Evolutionary conservation across 2,888 invertebrate species (phyloP).

Genomic region (Saturnia pavonia): DNA sequence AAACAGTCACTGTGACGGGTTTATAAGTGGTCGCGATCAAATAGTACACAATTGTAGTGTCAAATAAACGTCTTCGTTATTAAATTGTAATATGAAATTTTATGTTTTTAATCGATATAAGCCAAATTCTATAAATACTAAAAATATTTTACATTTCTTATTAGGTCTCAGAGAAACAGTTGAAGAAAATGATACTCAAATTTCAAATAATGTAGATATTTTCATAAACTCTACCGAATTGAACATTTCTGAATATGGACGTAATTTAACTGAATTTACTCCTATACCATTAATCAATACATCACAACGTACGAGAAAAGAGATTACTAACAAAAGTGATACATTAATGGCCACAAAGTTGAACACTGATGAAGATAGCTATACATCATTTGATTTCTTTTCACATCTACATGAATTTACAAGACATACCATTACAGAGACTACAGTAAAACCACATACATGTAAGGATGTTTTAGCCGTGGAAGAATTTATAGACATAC

Average conservation of each 20-base stretch:
- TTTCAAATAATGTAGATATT: neutral
- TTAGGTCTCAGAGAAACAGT: neutral
- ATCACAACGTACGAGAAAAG: neutral
- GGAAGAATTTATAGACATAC: conserved; percentile 63
- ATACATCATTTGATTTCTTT: conserved; percentile 57
- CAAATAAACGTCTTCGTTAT: no score
- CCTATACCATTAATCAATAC: neutral
- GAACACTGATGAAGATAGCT: conserved; percentile 34
- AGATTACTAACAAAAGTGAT: neutral
- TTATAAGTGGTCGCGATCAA: no score
- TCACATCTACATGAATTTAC: conserved; percentile 54
- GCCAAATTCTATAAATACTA: no score
- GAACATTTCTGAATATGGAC: neutral
- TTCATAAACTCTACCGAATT: neutral
- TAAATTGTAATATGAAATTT: neutral
- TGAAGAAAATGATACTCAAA: neutral
- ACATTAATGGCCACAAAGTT: neutral
- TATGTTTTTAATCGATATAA: no score
- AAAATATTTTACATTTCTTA: neutral
- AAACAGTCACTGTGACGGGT: no score
- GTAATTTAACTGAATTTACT: neutral
- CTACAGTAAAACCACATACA: conserved; percentile 36
- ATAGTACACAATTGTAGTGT: no score
- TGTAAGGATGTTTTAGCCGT: conserved; percentile 60
- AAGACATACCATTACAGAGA: conserved; percentile 37